Percentiles rank a stretch among this genome's conserved stretches.
These are phyloP conservation scores for Petrocephalus schoutedeni DNA, from an alignment of 2,797 vertebrate genomes.

Conservation along the genomic window DNA sequence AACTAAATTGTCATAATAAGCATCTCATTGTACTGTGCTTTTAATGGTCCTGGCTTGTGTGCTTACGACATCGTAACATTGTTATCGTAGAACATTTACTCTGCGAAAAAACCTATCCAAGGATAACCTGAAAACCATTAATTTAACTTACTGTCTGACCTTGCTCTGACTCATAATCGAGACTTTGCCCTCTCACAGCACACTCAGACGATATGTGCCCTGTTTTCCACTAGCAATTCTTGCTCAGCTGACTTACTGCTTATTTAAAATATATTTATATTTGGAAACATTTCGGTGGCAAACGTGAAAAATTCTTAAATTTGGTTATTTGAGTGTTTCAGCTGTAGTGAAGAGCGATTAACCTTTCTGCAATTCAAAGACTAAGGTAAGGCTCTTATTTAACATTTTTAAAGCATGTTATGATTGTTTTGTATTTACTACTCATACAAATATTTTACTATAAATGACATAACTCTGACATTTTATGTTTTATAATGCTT, in stretches of 20 bases:
- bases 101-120: not conserved
- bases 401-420: not conserved
- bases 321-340: not conserved
- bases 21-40: not conserved
- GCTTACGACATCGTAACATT: not conserved
- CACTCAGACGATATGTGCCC: not conserved
- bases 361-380: not conserved
- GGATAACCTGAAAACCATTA: not conserved
- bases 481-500: not conserved
- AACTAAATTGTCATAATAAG: not conserved
- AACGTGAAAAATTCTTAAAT: not conserved
- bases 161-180: not conserved
- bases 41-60: not conserved
- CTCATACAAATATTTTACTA: not conserved
- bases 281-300: not conserved
- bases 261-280: not conserved
- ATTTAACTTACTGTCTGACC: not conserved
- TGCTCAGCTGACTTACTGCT: not conserved
- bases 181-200: not conserved
- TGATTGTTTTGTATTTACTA: not conserved
- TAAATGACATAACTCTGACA: not conserved
- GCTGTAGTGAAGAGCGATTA: not conserved
- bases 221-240: not conserved
- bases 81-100: not conserved
- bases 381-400: not conserved